Percentiles rank a stretch among this genome's conserved stretches.
phyloP scores from a whole-genome alignment of 2,888 invertebrate genomes.

The Habrosyne pyritoides region DNA sequence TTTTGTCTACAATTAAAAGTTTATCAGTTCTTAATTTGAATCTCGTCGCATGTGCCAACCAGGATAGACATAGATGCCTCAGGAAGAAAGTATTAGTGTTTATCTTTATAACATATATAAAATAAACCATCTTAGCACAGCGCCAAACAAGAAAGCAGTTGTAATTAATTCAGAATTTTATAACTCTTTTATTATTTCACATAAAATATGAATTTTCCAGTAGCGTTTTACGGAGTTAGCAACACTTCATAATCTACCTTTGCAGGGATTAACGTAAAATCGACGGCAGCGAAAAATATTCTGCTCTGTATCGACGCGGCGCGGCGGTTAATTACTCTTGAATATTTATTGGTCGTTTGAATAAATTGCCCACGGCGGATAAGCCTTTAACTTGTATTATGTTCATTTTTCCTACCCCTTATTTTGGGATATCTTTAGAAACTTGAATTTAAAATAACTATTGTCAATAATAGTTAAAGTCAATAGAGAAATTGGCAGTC shows the following conservation, averaged over 20 bases:
- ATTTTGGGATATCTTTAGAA: conserved; percentile 48
- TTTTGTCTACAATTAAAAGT: too few relatives aligned
- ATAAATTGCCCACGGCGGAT: conserved; percentile 74
- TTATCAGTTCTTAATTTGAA: too few relatives aligned
- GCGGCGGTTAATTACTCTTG: conserved; percentile 78
- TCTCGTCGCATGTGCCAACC: background rate
- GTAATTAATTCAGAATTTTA: conserved; percentile 42
- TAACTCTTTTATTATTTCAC: conserved; percentile 42
- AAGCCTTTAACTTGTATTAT: conserved; percentile 74
- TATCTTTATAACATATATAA: conserved; percentile 14
- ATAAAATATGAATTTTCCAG: conserved; percentile 52
- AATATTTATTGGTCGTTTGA: conserved; percentile 83
- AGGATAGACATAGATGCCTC: background rate
- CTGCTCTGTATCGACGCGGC: conserved; percentile 63
- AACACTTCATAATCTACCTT: conserved; percentile 73
- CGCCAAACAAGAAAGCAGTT: conserved; percentile 28
- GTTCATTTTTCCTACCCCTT: conserved; percentile 61
- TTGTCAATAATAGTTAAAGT: background rate
- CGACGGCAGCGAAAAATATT: conserved; percentile 73
- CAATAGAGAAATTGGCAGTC: background rate
- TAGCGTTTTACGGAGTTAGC: conserved; percentile 57
- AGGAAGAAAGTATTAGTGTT: conserved; percentile 13
- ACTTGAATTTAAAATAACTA: conserved; percentile 6
- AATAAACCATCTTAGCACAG: conserved; percentile 28
- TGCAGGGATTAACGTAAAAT: conserved; percentile 71